Evolutionary conservation across 2,888 invertebrate species (phyloP), one percentile per base, ranked within the genome.

Genomic region (Nomada fabriciana): DNA sequence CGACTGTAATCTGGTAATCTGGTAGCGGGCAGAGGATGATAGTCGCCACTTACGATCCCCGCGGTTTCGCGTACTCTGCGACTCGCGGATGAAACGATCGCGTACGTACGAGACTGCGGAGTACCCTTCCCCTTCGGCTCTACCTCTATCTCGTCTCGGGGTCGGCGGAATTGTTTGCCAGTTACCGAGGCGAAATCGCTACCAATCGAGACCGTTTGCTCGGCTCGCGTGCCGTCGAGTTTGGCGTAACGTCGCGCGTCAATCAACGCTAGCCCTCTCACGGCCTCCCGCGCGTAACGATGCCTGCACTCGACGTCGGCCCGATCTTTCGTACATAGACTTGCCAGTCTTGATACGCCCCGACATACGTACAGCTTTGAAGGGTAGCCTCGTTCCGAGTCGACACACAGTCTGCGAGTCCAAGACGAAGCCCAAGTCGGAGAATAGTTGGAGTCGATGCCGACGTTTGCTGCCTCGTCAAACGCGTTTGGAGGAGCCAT

Each of bases 221-320:
- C 53, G 83, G 88, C 78, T 93, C 92, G 93, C 93, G 93, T 93
- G 93, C 92, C 90, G 87, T 73, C 71, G 90, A 92, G 92, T 92
- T 92, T 91, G 91, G 91, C 90, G 89, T 86, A 90, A 93, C 91
- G 92, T 92, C 92, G 91, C 86, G 90, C 93, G 93, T 93, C 93
- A 93, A 93, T 93, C 93, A 93, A 93, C 91, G 81, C 81, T 53
- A 83, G 69, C 75, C 76, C 87, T 84, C 86, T 74, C 73, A 81
- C 77, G 83, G 82, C 75, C 86, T 84, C 72, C 84, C 84, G 82
- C 84, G 59, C 81, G 83, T 83, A 86, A 88, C 86, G 89, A 91
- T 90, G 85, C 89, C 84, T 82, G 81, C 76, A 85, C 89, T 88
- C 89, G 88, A 90, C 89, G 90, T 90, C 87, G 85, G 88, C 86